Evolutionary conservation across 2,888 invertebrate species (phyloP), one percentile per base, ranked within the genome.

Genomic region (Drosophila parthenogenetica): DNA sequence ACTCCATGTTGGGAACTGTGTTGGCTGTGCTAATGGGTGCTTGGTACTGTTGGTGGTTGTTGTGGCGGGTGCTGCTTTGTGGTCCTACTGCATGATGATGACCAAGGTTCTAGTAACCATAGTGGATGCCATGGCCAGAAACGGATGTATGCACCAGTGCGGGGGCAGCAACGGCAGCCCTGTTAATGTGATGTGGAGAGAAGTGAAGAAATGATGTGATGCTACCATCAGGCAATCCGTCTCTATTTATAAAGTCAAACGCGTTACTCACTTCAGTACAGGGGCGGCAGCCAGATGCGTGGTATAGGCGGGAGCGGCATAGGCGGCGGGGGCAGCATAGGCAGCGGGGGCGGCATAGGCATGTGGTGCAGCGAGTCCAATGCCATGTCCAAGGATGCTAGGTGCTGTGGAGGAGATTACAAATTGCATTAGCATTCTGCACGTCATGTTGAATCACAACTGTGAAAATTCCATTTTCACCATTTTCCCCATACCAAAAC

Each of bases 111-210:
- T 91, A 92, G 79, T 92, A 92, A 65, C 91, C 92, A 83, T 91
- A 92, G 69, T 92, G 92, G 19, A 91, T 84, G 73, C 92, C 92
- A 83, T 92, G 92, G 63, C 92, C 92, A 43, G 91, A 89, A 74
- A 92, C 91, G 63, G 92, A 91, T 85, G 92, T 90, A 78, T 92
- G 92, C 72, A 92, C 91, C 72, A 92, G 75, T 46, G 91, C 91
- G 65, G 92, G 92, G 39, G 91, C 90, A 72, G 90, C 91, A 40
- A 91, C 84, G 62, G 90, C 91, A 74, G 91, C 86, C 74, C 91
- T 92, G 65, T 19, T 50, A 5, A 14, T 22, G n/a, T 8, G 43
- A 8, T 16, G 2, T 35, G 10, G 14, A n/a, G 11, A 10, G 32
- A 10, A 10, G 13, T 32, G 3, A 13, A 14, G 17, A 7, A 53